Evolutionary conservation across 1,140 invertebrate genomes (phyloP), one percentile per base, ranked within the genome.

Genomic region (Drosophila chauvacae): DNA sequence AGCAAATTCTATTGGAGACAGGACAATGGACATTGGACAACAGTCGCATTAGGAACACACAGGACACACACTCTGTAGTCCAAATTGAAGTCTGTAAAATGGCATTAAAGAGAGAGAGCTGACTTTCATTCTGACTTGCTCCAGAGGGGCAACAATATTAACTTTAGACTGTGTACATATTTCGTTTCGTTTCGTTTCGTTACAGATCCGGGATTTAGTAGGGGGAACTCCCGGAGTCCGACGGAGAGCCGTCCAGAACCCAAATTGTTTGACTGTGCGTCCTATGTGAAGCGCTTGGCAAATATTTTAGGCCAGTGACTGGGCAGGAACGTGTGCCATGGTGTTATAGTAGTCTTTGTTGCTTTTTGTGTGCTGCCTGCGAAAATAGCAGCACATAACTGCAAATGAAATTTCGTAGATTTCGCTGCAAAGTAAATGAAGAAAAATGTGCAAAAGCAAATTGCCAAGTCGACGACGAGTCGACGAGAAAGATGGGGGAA

Each of bases 341-440:
- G 7, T 26, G 47, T 56, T 66, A 20, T 55, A 16, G 28, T 16
- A 42, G 47, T 33, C 48, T 33, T 33, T 39, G 35, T 35, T 53
- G 62, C 13, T 65, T 75, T 51, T 57, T 65, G 37, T 65, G 80
- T 66, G 69, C 64, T 76, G 65, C 13, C 76, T 62, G 63, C 44
- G 47, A 86, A 85, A 86, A 87, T 87, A 69, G 68, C 83, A 87
- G 33, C 70, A 78, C 84, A 87, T 87, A 87, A 87, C 84, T 87
- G 84, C 84, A 88, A 88, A 90, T 88, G 84, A 88, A 88, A 90
- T 88, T 88, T 84, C 81, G 77, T 81, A 84, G 85, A 88, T 88
- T 88, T 84, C 48, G 66, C 61, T 80, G 77, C 84, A 87, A 88
- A 87, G 68, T 81, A 90, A 90, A 88, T 88, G 85, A 88, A 88